Percentiles rank a stretch among this genome's conserved stretches.
These are phyloP conservation scores for Dione juno DNA, from an alignment of 2,888 invertebrate species.

Conservation along the genomic window DNA sequence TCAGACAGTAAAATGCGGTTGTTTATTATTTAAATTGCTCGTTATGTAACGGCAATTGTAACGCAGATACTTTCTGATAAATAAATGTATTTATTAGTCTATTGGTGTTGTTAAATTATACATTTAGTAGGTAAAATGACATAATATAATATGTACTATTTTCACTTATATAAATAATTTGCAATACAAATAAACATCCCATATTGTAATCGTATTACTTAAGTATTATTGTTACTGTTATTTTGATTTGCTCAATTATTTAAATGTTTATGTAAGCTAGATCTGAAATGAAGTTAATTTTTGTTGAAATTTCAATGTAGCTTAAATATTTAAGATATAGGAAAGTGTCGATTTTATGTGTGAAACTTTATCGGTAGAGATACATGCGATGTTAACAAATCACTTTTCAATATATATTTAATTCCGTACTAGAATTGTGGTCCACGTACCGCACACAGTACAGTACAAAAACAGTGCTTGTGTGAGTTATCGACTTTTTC, in stretches of 20 bases:
- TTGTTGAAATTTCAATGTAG: constrained; percentile 53
- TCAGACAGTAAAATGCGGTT: constrained; percentile 26
- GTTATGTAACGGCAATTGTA: constrained; percentile 55
- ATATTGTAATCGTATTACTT: constrained; percentile 72
- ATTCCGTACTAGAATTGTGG: not conserved
- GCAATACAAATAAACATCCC: constrained; percentile 60
- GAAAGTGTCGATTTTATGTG: constrained; percentile 18
- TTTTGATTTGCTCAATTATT: constrained; percentile 82
- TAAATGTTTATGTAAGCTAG: constrained; percentile 77
- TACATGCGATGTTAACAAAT: not conserved
- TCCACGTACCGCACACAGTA: not conserved
- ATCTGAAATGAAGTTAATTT: constrained; percentile 67
- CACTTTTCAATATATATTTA: not conserved
- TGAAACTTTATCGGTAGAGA: constrained; percentile 14
- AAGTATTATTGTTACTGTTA: constrained; percentile 78
- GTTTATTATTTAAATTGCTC: constrained; percentile 51
- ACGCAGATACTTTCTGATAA: constrained; percentile 61
- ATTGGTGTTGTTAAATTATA: constrained; percentile 72
- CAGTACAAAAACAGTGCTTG: not conserved
- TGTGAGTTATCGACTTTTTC: not conserved
- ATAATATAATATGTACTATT: constrained; percentile 57
- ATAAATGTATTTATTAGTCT: constrained; percentile 60
- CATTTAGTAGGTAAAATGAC: constrained; percentile 77
- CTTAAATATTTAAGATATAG: constrained; percentile 34
- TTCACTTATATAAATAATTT: constrained; percentile 56